These are phyloP conservation scores for Melierax canorus DNA, from an alignment of 2,113 vertebrate species.

Conservation along the genomic window DNA sequence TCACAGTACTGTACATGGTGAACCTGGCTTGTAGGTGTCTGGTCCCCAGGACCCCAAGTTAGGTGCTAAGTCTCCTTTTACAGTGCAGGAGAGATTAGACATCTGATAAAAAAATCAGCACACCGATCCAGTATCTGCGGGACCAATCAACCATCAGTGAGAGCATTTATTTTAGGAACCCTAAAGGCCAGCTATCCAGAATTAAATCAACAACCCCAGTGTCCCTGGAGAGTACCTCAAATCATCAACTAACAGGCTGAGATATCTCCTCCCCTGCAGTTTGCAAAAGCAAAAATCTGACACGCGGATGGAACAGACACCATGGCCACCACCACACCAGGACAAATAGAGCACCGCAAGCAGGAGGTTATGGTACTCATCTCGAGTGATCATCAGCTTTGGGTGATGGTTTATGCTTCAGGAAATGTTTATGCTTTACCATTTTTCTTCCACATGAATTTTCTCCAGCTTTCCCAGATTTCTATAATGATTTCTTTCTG, in stretches of 20 bases:
- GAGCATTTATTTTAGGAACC: not conserved
- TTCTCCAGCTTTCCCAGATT: not conserved
- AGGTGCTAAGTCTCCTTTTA: not conserved
- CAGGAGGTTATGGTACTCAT: not conserved
- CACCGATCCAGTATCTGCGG: not conserved
- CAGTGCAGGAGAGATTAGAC: not conserved
- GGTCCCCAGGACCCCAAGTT: not conserved
- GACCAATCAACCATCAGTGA: not conserved
- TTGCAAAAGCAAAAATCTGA: not conserved
- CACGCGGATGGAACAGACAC: not conserved
- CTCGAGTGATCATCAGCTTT: not conserved
- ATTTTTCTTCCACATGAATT: not conserved
- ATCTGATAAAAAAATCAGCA: not conserved
- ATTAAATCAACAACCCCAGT: not conserved
- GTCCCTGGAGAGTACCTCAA: not conserved
- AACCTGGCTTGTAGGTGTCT: not conserved
- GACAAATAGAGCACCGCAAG: not conserved
- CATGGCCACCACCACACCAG: accelerated
- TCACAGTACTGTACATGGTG: not conserved
- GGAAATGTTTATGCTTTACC: not conserved
- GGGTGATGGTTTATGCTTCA: not conserved
- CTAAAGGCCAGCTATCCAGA: not conserved
- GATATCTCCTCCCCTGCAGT: not conserved
- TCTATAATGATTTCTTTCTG: not conserved
- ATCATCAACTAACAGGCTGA: not conserved